Percentiles rank a stretch among this genome's conserved stretches.
These are phyloP conservation scores for Polydrusus pterygomalis DNA, from an alignment of 2,888 invertebrate species.

Conservation along the genomic window DNA sequence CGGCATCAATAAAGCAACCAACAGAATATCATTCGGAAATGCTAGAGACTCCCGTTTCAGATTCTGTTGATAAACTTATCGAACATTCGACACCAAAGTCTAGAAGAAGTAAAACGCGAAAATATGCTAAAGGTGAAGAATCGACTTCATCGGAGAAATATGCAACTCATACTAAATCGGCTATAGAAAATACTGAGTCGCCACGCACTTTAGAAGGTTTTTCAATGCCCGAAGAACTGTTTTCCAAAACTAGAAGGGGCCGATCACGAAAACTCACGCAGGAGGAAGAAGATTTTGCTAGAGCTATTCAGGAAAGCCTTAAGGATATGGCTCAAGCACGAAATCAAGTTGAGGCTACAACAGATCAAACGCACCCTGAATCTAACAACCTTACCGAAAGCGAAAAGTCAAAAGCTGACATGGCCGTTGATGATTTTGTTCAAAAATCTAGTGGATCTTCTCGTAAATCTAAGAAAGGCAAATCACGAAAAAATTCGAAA, in stretches of 20 bases:
- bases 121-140: background rate
- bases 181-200: background rate
- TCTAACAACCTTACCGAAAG: background rate
- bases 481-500: background rate
- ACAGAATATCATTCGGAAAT: background rate
- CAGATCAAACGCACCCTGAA: background rate
- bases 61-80: background rate
- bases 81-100: background rate
- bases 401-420: background rate
- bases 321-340: background rate
- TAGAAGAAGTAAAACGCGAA: conserved; percentile 4
- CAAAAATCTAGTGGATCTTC: background rate
- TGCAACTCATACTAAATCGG: background rate
- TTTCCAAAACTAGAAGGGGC: background rate
- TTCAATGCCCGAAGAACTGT: background rate
- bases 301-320: conserved; percentile 20
- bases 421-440: background rate
- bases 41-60: background rate
- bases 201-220: background rate
- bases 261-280: background rate
- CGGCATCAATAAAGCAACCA: background rate
- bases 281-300: conserved; percentile 14
- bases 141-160: background rate
- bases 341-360: background rate
- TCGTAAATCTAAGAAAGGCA: background rate